Evolutionary conservation across 2,113 vertebrate genomes (phyloP).

Genomic region (Formicarius rufipectus): DNA sequence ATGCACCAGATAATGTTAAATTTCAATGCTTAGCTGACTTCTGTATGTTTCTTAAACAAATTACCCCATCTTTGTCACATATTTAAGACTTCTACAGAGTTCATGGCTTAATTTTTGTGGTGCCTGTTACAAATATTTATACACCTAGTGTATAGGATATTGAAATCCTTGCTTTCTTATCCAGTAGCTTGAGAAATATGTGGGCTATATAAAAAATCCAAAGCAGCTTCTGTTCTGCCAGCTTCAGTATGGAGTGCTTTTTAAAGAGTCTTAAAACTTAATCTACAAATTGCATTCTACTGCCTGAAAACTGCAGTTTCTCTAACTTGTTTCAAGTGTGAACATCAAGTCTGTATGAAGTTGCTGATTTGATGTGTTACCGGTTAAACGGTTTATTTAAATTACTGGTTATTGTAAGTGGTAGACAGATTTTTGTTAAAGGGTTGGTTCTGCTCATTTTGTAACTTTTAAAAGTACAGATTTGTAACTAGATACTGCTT

Average conservation of each 20-base stretch:
- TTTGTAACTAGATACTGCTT: background rate
- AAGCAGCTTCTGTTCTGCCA: background rate
- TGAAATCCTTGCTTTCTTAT: background rate
- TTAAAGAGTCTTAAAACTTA: background rate
- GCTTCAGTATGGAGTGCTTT: background rate
- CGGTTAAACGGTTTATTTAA: background rate
- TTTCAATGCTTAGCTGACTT: background rate
- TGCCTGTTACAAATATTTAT: background rate
- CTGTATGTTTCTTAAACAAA: background rate
- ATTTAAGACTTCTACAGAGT: background rate
- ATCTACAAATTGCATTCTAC: background rate
- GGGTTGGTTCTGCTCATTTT: background rate
- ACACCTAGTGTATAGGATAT: background rate
- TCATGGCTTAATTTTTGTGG: background rate
- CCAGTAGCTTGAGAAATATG: background rate
- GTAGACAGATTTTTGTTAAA: conserved; percentile 1
- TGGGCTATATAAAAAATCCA: background rate
- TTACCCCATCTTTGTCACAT: background rate
- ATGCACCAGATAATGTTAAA: background rate
- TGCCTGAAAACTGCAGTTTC: background rate
- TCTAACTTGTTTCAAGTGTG: background rate
- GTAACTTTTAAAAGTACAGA: background rate
- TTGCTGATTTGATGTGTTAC: background rate
- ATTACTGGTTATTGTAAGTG: background rate
- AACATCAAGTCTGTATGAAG: background rate